phyloP scores from a whole-genome alignment of 92 coral and sea anemone species.

The Nematostella vectensis region DNA sequence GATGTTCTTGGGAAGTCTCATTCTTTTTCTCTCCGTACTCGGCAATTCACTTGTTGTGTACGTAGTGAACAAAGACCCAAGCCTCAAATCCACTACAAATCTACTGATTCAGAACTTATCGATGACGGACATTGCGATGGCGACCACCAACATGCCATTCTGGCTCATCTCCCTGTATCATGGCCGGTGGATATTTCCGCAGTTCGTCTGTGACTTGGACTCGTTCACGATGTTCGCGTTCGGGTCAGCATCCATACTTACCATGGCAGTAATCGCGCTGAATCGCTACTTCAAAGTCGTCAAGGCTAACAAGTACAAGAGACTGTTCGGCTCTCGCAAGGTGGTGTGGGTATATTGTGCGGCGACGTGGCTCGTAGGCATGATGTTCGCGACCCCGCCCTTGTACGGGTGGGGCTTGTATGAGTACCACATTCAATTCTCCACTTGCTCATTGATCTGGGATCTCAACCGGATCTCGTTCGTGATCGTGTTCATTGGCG shows the following conservation, averaged over 20 bases:
- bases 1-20: constrained; percentile 25
- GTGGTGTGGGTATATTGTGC: constrained; percentile 21
- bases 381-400: constrained; percentile 49
- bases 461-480: constrained; percentile 33
- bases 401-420: constrained; percentile 76
- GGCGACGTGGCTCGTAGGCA: constrained; percentile 44
- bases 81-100: constrained; percentile 61
- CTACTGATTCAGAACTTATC: constrained; percentile 62
- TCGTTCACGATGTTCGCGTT: constrained; percentile 47
- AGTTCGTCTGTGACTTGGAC: constrained; percentile 28
- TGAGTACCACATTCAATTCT: constrained; percentile 28
- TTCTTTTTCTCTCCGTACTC: constrained; percentile 25
- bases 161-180: constrained; percentile 52
- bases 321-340: constrained; percentile 37
- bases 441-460: constrained; percentile 60
- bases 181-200: constrained; percentile 46
- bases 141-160: constrained; percentile 60
- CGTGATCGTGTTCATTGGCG: constrained; percentile 42
- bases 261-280: constrained; percentile 55
- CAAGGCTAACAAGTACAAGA: constrained; percentile 21
- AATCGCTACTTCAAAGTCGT: constrained; percentile 38
- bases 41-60: constrained; percentile 65
- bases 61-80: constrained; percentile 35
- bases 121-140: constrained; percentile 63
- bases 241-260: constrained; percentile 53